A percentile compares a stretch with the other conserved stretches of the same genome.
phyloP scores from a whole-genome alignment of 2,888 invertebrate genomes.

The Metacarcinus magister region DNA sequence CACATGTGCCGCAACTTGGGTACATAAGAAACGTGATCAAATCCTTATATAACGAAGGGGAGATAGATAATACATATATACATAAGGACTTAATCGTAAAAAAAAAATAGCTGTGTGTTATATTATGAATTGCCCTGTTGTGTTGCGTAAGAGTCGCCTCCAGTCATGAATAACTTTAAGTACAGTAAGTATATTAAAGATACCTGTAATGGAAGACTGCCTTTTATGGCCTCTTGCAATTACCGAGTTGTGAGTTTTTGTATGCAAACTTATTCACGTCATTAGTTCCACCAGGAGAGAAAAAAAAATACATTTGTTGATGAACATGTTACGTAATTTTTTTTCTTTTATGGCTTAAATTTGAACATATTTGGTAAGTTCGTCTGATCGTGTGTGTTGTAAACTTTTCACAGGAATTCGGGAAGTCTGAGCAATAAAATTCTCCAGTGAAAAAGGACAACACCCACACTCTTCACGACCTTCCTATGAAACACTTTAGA shows the following conservation, averaged over 20 bases:
- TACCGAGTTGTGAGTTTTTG: no score
- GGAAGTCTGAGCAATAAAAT: background rate
- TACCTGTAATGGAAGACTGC: background rate
- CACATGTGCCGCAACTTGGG: background rate
- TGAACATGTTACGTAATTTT: background rate
- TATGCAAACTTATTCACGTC: background rate
- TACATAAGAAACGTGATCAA: background rate
- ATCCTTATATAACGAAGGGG: background rate
- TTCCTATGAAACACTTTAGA: background rate
- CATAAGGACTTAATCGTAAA: background rate
- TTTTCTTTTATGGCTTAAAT: background rate
- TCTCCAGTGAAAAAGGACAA: background rate
- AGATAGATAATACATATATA: background rate
- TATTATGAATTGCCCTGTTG: background rate
- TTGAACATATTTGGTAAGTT: background rate
- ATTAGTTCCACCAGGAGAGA: background rate
- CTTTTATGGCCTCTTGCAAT: background rate
- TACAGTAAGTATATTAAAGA: background rate
- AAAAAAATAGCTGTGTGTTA: background rate
- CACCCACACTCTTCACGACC: background rate
- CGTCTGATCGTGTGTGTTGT: background rate
- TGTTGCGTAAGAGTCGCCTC: background rate
- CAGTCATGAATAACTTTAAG: background rate
- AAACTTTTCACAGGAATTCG: background rate
- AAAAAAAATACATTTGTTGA: background rate